Percentiles rank a stretch among this genome's conserved stretches.
Evolutionary conservation across 1,140 invertebrate genomes (phyloP).

Genomic region (Sycophila sp.): DNA sequence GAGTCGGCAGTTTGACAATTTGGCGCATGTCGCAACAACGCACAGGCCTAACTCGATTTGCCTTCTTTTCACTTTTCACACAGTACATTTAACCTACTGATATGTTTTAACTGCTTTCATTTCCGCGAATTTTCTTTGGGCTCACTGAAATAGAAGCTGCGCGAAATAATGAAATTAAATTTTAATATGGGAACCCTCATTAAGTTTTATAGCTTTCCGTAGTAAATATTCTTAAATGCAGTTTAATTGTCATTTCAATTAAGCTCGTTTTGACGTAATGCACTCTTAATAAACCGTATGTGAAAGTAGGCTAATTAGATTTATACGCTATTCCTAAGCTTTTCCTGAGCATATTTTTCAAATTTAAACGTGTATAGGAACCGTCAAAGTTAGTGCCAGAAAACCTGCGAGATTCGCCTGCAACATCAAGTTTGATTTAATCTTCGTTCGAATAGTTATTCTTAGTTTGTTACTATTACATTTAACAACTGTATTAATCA

Average conservation of each 20-base stretch:
- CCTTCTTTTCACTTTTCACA: too few species aligned
- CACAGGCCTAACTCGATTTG: too few species aligned
- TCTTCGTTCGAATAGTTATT: background rate
- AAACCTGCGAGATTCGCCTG: too few species aligned
- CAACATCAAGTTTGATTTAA: background rate
- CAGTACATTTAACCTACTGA: too few species aligned
- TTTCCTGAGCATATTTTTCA: background rate
- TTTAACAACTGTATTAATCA: background rate
- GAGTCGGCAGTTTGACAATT: slow-evolving; percentile 19
- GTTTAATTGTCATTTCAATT: slow-evolving; percentile 22
- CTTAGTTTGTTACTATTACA: background rate
- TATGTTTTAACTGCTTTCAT: too few species aligned
- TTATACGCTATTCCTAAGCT: background rate
- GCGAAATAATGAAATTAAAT: too few species aligned
- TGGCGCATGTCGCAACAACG: too few species aligned
- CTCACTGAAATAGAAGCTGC: too few species aligned
- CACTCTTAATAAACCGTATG: background rate
- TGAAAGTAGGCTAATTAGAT: slow-evolving; percentile 28
- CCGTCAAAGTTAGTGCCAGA: too few species aligned
- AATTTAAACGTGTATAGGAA: too few species aligned
- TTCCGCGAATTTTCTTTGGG: too few species aligned
- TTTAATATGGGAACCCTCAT: slow-evolving; percentile 15
- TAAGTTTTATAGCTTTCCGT: slow-evolving; percentile 15
- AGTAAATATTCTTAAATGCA: slow-evolving; percentile 20
- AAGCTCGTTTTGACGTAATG: background rate